Base-by-base conservation (phyloP, 2,113 vertebrate species). In the Cebus imitator region DNA sequence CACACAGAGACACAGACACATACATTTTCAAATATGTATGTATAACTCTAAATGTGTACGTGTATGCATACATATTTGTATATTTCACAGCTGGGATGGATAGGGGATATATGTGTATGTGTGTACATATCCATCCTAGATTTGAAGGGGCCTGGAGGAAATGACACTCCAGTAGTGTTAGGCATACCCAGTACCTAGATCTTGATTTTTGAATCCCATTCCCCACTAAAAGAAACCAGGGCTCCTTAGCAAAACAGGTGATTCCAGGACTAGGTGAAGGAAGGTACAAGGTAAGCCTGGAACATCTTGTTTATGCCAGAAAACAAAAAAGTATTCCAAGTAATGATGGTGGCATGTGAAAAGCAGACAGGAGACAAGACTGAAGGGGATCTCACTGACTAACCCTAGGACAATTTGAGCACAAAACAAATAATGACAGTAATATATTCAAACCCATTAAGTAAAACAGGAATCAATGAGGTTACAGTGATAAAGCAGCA, bases 121-220 rank as follows among this genome's bases (percentile, higher is more conserved):
- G 57, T 64, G 10, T 14, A 66, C 4, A 6, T 13, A 18, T 17
- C n/a, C 8, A 45, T 55, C 52, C 52, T 81, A 75, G 25, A 25
- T 45, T 32, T 93, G 48, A 95, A 89, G 13, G 18, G 37, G 4
- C 76, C 61, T 72, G 35, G 70, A 89, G 80, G 50, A 61, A 93
- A 87, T 43, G 37, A 14, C 35, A 43, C 0, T 13, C 76, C 20
- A 0, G 2, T 37, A 55, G 64, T 61, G 57, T 0, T 13, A 14
- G 37, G 20, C 52, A 79, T 16, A 73, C 35, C 70, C 32, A 20
- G 40, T 37, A 13, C n/a, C 35, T 57, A 37, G 21, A 32, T 43
- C 18, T 86, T 27, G 32, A 16, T 68, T 68, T 43, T 95, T 92
- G 73, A 73, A 80, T 48, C 30, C 3, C 27, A 27, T 78, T 78